A percentile compares a stretch with the other conserved stretches of the same genome.
Conservation (phyloP, 2,113 vertebrate species). For the Pseudorectes ferrugineus region DNA sequence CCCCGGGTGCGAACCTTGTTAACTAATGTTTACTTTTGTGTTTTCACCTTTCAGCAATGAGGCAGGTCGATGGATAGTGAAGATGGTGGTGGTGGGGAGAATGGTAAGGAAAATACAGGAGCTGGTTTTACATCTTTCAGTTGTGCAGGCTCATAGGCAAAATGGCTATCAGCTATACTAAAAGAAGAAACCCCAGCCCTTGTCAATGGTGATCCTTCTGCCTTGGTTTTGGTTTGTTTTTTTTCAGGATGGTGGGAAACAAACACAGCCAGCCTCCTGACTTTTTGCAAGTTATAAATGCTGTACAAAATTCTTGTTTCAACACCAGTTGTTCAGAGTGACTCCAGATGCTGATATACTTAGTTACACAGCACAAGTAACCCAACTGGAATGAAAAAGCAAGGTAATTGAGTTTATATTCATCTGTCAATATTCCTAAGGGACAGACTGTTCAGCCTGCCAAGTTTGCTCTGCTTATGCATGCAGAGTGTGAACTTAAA, state of each 20-base stretch:
- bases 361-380: neutral
- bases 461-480: slow-evolving; percentile 11
- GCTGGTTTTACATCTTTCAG: neutral
- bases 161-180: neutral
- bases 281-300: neutral
- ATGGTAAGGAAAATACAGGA: neutral
- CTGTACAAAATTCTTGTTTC: neutral
- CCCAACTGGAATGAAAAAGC: neutral
- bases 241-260: neutral
- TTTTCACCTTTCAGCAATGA: slow-evolving; percentile 26
- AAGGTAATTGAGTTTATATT: slow-evolving; percentile 29
- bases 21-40: slow-evolving; percentile 40
- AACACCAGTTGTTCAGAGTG: neutral
- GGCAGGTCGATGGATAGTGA: neutral
- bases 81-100: neutral
- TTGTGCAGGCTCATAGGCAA: neutral
- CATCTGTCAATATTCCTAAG: slow-evolving; percentile 30
- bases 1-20: neutral
- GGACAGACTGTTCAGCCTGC: neutral
- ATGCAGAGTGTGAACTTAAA: neutral
- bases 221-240: neutral
- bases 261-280: neutral
- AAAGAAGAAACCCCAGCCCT: neutral
- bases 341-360: slow-evolving; percentile 28
- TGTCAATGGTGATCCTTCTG: neutral